Conservation (phyloP, 2,113 vertebrate genomes). For the Physeter macrocephalus region DNA sequence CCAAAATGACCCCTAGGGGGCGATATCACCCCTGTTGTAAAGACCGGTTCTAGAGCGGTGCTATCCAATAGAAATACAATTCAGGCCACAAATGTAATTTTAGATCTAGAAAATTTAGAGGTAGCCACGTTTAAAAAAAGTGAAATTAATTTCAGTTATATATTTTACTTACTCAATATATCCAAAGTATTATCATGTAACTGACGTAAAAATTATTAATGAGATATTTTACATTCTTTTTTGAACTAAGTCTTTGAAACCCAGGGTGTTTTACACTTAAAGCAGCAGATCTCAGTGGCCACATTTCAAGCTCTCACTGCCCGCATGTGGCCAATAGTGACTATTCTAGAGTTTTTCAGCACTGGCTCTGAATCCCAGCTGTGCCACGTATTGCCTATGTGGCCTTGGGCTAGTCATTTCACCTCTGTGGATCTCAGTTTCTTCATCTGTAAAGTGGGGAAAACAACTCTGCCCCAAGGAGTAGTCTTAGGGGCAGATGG, state of each 20-base stretch:
- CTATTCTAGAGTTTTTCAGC: not conserved
- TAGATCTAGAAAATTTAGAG: conserved; percentile 12
- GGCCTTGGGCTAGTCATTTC: not conserved
- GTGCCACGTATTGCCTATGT: not conserved
- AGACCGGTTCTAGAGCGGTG: not conserved
- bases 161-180: not conserved
- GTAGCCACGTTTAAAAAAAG: not conserved
- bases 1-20: conserved; percentile 10
- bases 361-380: not conserved
- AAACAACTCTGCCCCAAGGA: not conserved
- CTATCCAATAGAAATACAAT: not conserved
- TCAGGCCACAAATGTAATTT: not conserved
- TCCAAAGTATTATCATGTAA: not conserved
- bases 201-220: not conserved
- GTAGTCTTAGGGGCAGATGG: not conserved
- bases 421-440: not conserved
- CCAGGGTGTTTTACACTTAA: not conserved
- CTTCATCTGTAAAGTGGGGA: not conserved
- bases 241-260: not conserved
- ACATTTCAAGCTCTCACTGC: not conserved
- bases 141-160: not conserved
- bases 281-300: not conserved
- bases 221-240: not conserved
- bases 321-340: too few relatives aligned
- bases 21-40: not conserved